These are phyloP conservation scores for Drosophila neotestacea DNA, from an alignment of 2,888 invertebrate species.

Conservation along the genomic window DNA sequence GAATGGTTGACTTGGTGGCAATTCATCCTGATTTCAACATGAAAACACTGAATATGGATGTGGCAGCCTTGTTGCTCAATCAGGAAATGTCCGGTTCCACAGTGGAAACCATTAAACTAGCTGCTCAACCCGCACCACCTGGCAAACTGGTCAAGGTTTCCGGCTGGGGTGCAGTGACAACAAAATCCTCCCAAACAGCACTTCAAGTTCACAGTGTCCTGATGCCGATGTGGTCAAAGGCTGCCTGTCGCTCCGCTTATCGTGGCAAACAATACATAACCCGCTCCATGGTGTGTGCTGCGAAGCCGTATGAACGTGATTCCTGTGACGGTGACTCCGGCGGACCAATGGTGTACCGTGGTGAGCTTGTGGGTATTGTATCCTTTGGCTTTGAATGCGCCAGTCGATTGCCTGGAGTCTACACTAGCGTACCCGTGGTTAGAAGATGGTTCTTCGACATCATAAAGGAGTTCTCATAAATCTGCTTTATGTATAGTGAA, in stretches of 20 bases:
- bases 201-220: slow-evolving; percentile 52
- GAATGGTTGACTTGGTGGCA: slow-evolving; percentile 38
- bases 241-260: slow-evolving; percentile 49
- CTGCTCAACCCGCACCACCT: slow-evolving; percentile 46
- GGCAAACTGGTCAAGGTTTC: slow-evolving; percentile 57
- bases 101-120: slow-evolving; percentile 66
- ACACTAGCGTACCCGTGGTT: slow-evolving; percentile 87
- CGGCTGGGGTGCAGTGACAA: slow-evolving; percentile 66
- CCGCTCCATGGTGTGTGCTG: slow-evolving; percentile 80
- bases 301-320: slow-evolving; percentile 64
- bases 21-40: slow-evolving; percentile 58
- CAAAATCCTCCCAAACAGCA: slow-evolving; percentile 48
- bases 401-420: slow-evolving; percentile 90
- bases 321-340: slow-evolving; percentile 84
- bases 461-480: slow-evolving; percentile 45
- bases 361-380: slow-evolving; percentile 88
- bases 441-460: slow-evolving; percentile 54
- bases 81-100: slow-evolving; percentile 56
- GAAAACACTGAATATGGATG: slow-evolving; percentile 67
- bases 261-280: slow-evolving; percentile 57
- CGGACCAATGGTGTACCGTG: slow-evolving; percentile 76
- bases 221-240: slow-evolving; percentile 54
- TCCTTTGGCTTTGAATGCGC: slow-evolving; percentile 86
- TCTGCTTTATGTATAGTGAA: not conserved
- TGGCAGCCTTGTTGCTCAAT: slow-evolving; percentile 66